phyloP scores from a whole-genome alignment of 2,113 vertebrate genomes.

The Thymallus thymallus region DNA sequence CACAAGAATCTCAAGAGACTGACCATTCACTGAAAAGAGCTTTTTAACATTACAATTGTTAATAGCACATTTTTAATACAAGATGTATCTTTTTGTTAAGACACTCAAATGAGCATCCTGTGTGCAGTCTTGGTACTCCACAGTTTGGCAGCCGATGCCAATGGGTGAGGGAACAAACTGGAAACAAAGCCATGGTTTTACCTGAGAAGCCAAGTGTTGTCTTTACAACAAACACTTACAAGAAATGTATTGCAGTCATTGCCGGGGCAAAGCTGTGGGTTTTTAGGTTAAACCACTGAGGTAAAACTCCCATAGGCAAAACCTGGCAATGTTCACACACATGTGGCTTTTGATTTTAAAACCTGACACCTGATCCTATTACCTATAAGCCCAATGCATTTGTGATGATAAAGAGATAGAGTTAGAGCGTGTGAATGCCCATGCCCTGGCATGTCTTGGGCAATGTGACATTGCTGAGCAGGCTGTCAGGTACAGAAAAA shows the following conservation, averaged over 20 bases:
- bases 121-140: neutral
- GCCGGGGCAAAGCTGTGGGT: too few species aligned
- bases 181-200: too few species aligned
- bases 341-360: neutral
- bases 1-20: constrained; percentile 12
- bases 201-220: too few species aligned
- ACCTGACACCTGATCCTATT: neutral
- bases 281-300: too few species aligned
- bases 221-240: too few species aligned
- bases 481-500: neutral
- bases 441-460: neutral
- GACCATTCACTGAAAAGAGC: neutral
- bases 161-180: too few species aligned
- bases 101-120: neutral
- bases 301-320: neutral
- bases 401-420: neutral
- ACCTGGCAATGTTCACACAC: neutral
- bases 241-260: too few species aligned
- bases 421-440: neutral
- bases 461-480: neutral
- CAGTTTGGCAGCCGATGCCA: neutral
- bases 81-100: neutral
- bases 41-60: constrained; percentile 3
- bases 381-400: neutral
- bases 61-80: neutral